phyloP scores from a whole-genome alignment of 1,140 invertebrate genomes.

The Nylanderia fulva region DNA sequence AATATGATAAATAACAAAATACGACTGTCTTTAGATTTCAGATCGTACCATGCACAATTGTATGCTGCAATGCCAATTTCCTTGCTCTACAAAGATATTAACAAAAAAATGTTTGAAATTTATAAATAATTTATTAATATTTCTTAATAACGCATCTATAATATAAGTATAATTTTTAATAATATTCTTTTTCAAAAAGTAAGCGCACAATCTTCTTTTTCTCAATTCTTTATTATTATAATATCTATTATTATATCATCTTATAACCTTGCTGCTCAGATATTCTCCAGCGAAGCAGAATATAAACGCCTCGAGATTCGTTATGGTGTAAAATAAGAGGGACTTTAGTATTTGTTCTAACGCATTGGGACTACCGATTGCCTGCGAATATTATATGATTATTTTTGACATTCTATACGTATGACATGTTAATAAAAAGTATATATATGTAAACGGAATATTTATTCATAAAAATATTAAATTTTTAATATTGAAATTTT shows the following conservation, averaged over 20 bases:
- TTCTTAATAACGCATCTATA: too few relatives aligned
- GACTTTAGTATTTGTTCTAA: slow-evolving; percentile 16
- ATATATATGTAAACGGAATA: not conserved
- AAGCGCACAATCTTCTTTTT: too few relatives aligned
- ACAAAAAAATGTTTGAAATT: not conserved
- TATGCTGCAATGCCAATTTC: slow-evolving; percentile 42
- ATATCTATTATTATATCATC: not conserved
- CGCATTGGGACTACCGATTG: slow-evolving; percentile 16
- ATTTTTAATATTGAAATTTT: too few relatives aligned
- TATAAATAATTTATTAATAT: not conserved
- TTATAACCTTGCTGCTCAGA: slow-evolving; percentile 53
- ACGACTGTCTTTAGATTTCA: slow-evolving; percentile 48
- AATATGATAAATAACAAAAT: slow-evolving; percentile 52
- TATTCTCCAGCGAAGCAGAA: slow-evolving; percentile 70
- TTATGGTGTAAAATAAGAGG: slow-evolving; percentile 38
- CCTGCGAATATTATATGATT: slow-evolving; percentile 24
- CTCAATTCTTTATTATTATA: too few relatives aligned
- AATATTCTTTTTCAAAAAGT: too few relatives aligned
- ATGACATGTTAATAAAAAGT: not conserved
- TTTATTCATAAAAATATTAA: not conserved
- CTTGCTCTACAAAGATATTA: slow-evolving; percentile 44
- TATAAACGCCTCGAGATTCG: slow-evolving; percentile 65
- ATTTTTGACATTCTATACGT: not conserved
- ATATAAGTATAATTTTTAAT: too few relatives aligned
- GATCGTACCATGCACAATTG: slow-evolving; percentile 56